Conservation (phyloP, 2,113 vertebrate genomes). For the Octodon degus region DNA sequence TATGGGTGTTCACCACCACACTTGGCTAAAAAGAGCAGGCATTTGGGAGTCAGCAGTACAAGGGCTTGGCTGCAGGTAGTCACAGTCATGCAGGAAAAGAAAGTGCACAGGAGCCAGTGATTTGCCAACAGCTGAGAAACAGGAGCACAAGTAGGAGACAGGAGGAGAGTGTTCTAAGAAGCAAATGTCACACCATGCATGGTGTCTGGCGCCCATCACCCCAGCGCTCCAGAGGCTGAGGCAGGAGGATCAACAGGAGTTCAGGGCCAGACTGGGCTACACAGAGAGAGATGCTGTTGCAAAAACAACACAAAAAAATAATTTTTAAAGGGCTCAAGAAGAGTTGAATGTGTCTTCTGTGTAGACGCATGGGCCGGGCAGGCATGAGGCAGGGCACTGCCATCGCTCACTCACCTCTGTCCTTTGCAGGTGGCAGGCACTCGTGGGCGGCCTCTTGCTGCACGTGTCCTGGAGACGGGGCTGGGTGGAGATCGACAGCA, state of each 20-base stretch:
- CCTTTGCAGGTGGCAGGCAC: slow-evolving; percentile 93
- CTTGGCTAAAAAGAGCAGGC: background rate
- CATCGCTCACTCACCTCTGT: background rate
- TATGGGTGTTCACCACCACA: background rate
- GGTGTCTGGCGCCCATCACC: background rate
- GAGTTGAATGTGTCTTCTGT: background rate
- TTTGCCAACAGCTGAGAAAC: background rate
- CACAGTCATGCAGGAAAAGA: background rate
- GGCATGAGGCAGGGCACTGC: background rate
- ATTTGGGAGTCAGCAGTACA: background rate
- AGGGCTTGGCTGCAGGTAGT: background rate
- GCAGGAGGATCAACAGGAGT: background rate
- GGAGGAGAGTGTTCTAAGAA: background rate
- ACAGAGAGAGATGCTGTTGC: background rate
- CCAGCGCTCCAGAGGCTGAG: background rate
- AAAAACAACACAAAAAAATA: background rate
- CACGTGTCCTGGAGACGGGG: slow-evolving; percentile 92
- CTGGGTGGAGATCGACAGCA: slow-evolving; percentile 93
- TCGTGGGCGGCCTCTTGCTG: slow-evolving; percentile 92
- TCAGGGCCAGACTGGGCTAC: background rate
- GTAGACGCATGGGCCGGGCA: background rate
- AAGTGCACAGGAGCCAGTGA: background rate
- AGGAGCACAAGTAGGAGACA: background rate
- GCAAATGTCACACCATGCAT: background rate
- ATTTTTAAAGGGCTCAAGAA: background rate